phyloP scores from a whole-genome alignment of 37 sponge, comb jelly and placozoan species.

The Tethya wilhelma region DNA sequence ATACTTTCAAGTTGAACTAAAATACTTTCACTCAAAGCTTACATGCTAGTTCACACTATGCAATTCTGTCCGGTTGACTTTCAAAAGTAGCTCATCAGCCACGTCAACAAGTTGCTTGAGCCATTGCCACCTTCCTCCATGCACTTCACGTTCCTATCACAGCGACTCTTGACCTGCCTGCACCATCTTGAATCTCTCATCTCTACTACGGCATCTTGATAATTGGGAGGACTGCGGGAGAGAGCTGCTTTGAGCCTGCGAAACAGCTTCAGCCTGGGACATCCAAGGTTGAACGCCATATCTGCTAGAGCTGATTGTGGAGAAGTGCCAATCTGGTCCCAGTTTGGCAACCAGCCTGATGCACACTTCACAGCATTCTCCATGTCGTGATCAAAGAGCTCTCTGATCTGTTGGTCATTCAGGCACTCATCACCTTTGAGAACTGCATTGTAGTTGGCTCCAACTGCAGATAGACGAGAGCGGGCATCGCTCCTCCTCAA shows the following conservation, averaged over 20 bases:
- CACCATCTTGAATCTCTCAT: conserved; percentile 19
- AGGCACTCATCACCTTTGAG: conserved; percentile 2
- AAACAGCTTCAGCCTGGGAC: not conserved
- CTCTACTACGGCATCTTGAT: not conserved
- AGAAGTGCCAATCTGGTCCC: not conserved
- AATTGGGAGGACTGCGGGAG: not conserved
- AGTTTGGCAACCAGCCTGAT: not conserved
- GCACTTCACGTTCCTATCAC: not conserved
- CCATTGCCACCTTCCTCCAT: not conserved
- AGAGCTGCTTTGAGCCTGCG: not conserved
- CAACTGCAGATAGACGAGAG: not conserved
- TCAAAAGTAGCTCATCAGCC: no score
- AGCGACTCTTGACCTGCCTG: not conserved
- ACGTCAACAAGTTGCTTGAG: not conserved
- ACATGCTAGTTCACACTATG: no score
- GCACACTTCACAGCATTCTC: conserved; percentile 9
- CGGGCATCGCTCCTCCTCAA: not conserved
- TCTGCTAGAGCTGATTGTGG: conserved; percentile 23
- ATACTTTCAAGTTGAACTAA: no score
- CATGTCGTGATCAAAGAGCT: conserved; percentile 9
- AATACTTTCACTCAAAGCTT: no score
- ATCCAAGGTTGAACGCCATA: conserved; percentile 30
- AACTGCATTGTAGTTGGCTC: conserved; percentile 9
- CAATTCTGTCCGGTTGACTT: no score
- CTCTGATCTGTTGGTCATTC: not conserved